Conservation (phyloP, 37 sponge, comb jelly and placozoan genomes). For the Bolinopsis microptera region DNA sequence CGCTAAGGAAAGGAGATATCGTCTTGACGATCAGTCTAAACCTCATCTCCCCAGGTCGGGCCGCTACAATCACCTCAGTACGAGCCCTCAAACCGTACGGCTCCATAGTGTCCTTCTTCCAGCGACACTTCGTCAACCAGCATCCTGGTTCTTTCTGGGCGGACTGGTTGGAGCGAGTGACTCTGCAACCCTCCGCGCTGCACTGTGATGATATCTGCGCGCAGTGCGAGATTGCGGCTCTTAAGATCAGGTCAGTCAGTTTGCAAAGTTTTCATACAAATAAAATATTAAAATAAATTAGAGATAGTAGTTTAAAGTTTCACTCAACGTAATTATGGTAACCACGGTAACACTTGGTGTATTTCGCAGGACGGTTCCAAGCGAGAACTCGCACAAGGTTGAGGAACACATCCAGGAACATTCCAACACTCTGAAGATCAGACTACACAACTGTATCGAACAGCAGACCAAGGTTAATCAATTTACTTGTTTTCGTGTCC, state of each 20-base stretch:
- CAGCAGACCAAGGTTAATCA: conserved; percentile 31
- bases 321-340: too few species aligned
- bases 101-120: conserved; percentile 48
- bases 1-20: too few species aligned
- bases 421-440: background rate
- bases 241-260: background rate
- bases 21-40: too few species aligned
- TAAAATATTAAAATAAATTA: too few species aligned
- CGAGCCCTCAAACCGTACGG: conserved; percentile 65
- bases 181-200: conserved; percentile 16
- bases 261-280: too few species aligned
- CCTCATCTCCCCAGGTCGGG: conserved; percentile 37
- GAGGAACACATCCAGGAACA: conserved; percentile 43
- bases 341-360: too few species aligned
- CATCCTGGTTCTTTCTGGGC: conserved; percentile 58
- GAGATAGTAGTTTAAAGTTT: too few species aligned
- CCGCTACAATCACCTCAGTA: conserved; percentile 19
- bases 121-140: conserved; percentile 61
- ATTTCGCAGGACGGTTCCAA: background rate
- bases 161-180: conserved; percentile 34
- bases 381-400: conserved; percentile 6
- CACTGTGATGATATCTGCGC: conserved; percentile 53
- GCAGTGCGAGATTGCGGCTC: conserved; percentile 20
- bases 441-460: background rate
- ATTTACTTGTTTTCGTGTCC: too few species aligned